Base-by-base conservation (phyloP, 1,140 invertebrate genomes). In the Dryas iulia region DNA sequence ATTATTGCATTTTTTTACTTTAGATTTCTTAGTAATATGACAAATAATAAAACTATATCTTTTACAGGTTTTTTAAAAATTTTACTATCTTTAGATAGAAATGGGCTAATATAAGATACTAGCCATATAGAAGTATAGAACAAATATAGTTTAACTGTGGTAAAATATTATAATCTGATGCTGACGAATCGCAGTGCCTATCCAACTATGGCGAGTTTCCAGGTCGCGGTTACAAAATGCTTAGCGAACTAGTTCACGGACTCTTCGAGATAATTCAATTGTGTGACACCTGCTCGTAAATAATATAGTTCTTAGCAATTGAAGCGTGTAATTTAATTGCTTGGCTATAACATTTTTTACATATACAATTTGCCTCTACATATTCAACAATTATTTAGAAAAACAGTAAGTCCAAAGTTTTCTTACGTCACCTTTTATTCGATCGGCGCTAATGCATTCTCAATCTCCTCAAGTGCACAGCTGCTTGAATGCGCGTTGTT, bases 161-260 rank as follows among this genome's bases (percentile, higher is more conserved):
- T 47, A n/a, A 21, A 47, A 10, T 11, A 47, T 18, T 21, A 47
- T 47, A 18, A 18, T 47, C n/a, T 21, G 14, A 47, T 47, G 39
- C 39, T 18, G 30, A 61, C n/a, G 47, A 62, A 78, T 73, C 73
- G 64, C 71, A 59, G 67, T 72, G 66, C 54, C 76, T 78, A 76
- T 76, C 62, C 69, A 70, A 83, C 71, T 84, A 79, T 83, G 77
- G 73, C 78, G 68, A 63, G 64, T 83, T 84, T 83, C 77, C 81
- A 85, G 85, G 84, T 81, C 84, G 77, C 76, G 72, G 74, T 86
- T 86, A 84, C 87, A 83, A 89, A 86, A 89, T 78, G 72, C 73
- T 78, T 71, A 77, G 76, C 74, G 62, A 87, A 84, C 79, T 85
- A 82, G 86, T 87, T 89, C 86, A 89, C 82, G 86, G 86, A 84